Evolutionary conservation across 2,888 invertebrate genomes (phyloP), one percentile per base, ranked within the genome.

Genomic region (Drosophila kuntzei): DNA sequence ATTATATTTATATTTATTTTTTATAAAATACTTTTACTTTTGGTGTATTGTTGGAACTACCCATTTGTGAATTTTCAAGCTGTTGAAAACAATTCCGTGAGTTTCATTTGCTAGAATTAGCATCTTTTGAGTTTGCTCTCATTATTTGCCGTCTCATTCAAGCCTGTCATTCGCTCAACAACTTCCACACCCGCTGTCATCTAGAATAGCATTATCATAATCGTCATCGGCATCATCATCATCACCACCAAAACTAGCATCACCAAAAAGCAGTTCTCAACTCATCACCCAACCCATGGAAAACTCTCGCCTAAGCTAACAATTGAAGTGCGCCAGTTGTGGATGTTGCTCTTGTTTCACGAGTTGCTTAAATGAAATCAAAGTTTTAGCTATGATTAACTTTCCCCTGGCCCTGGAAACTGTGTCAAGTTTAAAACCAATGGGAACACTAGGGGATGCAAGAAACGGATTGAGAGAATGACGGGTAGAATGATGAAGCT

Each of bases 391-490:
- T 71, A 76, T 80, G 80, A 80, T 79, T 79, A 79, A 80, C 79
- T 79, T 77, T 59, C 39, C 57, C 55, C 62, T 53, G 58, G 51
- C 65, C 55, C 36, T 55, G 36, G 44, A 59, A 79, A 71, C 67
- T 79, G 50, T 76, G 79, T 71, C 87, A 85, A 83, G 85, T 87
- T 83, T 83, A 83, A 87, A 74, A 70, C 44, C 43, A 29, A 37
- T 36, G 41, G 34, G 39, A 22, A 60, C 49, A 47, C 59, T 55
- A n/a, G 39, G n/a, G 2, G 18, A 43, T 63, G 55, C 39, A 55
- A 47, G 51, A 9, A 18, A 20, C 25, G 36, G 41, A 18, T 25
- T 46, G 25, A 20, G 41, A 11, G 36, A 43, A 54, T 57, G 39
- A 43, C 27, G 50, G 22, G 55, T 14, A 44, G 14, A 49, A 41